Base-by-base conservation (phyloP, 2,797 vertebrate species). In the Channallabes apus region DNA sequence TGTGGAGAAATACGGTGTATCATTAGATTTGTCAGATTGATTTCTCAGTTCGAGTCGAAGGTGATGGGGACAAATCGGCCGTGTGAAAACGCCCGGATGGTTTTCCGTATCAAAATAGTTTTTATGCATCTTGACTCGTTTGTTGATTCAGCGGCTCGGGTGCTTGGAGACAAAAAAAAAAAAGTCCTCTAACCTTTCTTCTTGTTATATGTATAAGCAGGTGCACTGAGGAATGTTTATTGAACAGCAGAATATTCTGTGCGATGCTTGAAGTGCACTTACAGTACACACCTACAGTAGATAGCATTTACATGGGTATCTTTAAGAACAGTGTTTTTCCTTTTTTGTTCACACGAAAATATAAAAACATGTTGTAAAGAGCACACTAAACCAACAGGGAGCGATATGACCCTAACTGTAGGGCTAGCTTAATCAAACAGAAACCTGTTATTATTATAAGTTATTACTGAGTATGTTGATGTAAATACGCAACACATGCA, bases 11-110 rank as follows among this genome's bases (percentile, higher is more conserved):
- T 83, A 14, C 65, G 61, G 76, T 69, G 82, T 71, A 84, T 71
- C 68, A 84, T 75, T 76, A 79, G 68, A 85, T 88, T 88, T 83
- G 87, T 81, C 51, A 67, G 83, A 86, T 65, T 61, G 82, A 85
- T 87, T 87, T 88, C 41, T 85, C 29, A 75, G 82, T 69, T 68
- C 56, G 67, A 80, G 32, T 61, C 17, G 8, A 72, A 75, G 46
- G 84, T 64, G 77, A 80, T 82, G 29, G n/a, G 67, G 12, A 73
- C 22, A 24, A 65, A 86, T 86, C 76, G 14, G 79, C 54, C 32
- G 62, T 29, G 32, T n/a, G 18, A 78, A 64, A 75, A 78, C 3
- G 32, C 61, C 67, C 58, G 65, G 75, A 82, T 61, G 51, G 54
- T 69, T 82, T 80, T 58, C 62, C 41, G 27, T 41, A 58, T 46